A percentile compares a stretch with the other conserved stretches of the same genome.
phyloP scores from a whole-genome alignment of 2,888 invertebrate genomes.

The Tinea semifulvella region DNA sequence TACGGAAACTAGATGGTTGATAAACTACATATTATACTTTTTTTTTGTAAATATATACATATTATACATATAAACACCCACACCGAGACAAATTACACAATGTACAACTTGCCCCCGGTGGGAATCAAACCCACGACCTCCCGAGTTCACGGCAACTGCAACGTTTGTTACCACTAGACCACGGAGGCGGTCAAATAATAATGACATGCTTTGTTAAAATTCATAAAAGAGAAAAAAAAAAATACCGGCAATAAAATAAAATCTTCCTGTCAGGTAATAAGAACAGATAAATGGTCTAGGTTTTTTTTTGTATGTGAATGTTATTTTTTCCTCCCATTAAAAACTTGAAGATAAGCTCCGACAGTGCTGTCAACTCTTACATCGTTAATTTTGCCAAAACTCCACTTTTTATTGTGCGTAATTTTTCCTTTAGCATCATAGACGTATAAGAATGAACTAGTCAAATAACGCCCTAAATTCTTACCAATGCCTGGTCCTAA shows the following conservation, averaged over 20 bases:
- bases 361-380: constrained; percentile 51
- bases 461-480: background rate
- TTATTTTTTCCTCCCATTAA: constrained; percentile 42
- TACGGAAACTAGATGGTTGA: too few species aligned
- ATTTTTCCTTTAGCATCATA: constrained; percentile 33
- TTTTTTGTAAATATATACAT: too few species aligned
- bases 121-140: too few species aligned
- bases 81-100: too few species aligned
- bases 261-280: constrained; percentile 4
- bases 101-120: too few species aligned
- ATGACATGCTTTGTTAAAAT: too few species aligned
- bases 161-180: too few species aligned
- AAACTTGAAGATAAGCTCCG: constrained; percentile 48
- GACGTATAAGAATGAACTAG: too few species aligned
- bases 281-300: constrained; percentile 9
- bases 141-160: too few species aligned
- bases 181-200: too few species aligned
- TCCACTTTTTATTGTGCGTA: constrained; percentile 54
- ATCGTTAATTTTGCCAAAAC: constrained; percentile 54
- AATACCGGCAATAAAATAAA: constrained; percentile 8
- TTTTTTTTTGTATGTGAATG: constrained; percentile 16
- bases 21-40: too few species aligned
- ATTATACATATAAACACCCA: too few species aligned
- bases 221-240: background rate
- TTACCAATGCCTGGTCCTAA: background rate